Conservation (phyloP, 2,113 vertebrate species). For the Rhipidura dahli region DNA sequence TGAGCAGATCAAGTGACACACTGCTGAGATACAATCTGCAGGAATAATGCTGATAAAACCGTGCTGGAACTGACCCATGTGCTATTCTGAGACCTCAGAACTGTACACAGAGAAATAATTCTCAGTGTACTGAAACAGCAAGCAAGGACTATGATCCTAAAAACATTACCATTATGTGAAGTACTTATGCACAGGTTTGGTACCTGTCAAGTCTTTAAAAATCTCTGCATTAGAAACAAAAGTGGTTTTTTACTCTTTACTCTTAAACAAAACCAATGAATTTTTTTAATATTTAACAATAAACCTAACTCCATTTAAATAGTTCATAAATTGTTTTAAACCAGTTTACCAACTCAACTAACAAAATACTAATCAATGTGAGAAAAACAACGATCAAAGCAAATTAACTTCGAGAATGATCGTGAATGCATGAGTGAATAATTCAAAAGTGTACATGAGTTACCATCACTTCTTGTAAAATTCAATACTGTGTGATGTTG, state of each 20-base stretch:
- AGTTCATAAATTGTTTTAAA: background rate
- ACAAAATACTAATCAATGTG: background rate
- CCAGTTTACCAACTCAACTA: background rate
- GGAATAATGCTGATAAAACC: background rate
- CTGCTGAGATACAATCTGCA: background rate
- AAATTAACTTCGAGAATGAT: background rate
- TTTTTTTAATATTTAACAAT: background rate
- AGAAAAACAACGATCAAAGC: background rate
- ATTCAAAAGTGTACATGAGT: background rate
- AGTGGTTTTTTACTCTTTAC: accelerated
- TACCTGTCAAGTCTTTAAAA: background rate
- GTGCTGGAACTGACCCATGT: conserved; percentile 9
- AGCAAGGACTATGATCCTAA: background rate
- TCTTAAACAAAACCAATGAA: background rate
- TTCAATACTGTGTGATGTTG: background rate
- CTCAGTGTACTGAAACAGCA: background rate
- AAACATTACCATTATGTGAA: background rate
- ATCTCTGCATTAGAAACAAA: background rate
- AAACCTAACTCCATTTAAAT: background rate
- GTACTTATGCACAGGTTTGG: background rate
- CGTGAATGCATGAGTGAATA: background rate
- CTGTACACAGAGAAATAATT: background rate
- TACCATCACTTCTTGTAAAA: background rate
- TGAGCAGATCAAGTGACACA: background rate
- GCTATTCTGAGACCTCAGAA: background rate